Percentiles rank a stretch among this genome's conserved stretches.
phyloP scores from a whole-genome alignment of 2,888 invertebrate genomes.

The Drosophila atripex region DNA sequence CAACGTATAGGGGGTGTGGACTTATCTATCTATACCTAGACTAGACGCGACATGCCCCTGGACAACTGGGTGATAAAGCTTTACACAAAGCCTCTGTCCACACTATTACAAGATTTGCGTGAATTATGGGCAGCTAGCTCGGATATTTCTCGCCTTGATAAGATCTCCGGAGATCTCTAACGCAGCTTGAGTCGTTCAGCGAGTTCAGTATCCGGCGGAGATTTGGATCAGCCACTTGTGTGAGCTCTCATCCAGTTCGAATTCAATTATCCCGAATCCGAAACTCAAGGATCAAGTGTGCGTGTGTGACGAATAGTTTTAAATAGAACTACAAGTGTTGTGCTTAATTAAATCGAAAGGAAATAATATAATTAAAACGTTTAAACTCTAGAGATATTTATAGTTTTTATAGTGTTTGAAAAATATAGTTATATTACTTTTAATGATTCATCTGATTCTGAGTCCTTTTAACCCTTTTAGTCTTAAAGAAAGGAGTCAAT shows the following conservation, averaged over 20 bases:
- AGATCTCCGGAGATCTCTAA: slow-evolving; percentile 38
- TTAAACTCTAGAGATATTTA: background rate
- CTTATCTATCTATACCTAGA: slow-evolving; percentile 22
- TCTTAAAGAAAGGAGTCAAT: too few relatives aligned
- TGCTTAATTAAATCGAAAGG: background rate
- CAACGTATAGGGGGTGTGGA: slow-evolving; percentile 34
- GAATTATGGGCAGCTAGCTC: slow-evolving; percentile 47
- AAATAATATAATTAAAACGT: background rate
- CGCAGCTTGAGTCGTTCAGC: slow-evolving; percentile 22
- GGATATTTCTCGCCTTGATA: slow-evolving; percentile 42
- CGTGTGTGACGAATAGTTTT: slow-evolving; percentile 2
- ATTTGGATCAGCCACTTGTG: slow-evolving; percentile 42
- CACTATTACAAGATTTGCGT: slow-evolving; percentile 56
- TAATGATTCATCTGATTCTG: background rate
- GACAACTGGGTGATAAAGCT: slow-evolving; percentile 46
- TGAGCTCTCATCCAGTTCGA: slow-evolving; percentile 8
- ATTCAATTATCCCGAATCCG: slow-evolving; percentile 23
- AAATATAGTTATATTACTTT: background rate
- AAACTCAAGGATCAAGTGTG: slow-evolving; percentile 23
- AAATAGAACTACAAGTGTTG: background rate
- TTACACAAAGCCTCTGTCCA: slow-evolving; percentile 39
- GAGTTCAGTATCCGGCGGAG: slow-evolving; percentile 48
- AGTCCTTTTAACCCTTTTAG: background rate
- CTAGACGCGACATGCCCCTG: slow-evolving; percentile 26
- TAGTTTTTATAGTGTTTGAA: background rate